Conservation (phyloP, 2,888 invertebrate genomes). For the Rhamnusium bicolor region DNA sequence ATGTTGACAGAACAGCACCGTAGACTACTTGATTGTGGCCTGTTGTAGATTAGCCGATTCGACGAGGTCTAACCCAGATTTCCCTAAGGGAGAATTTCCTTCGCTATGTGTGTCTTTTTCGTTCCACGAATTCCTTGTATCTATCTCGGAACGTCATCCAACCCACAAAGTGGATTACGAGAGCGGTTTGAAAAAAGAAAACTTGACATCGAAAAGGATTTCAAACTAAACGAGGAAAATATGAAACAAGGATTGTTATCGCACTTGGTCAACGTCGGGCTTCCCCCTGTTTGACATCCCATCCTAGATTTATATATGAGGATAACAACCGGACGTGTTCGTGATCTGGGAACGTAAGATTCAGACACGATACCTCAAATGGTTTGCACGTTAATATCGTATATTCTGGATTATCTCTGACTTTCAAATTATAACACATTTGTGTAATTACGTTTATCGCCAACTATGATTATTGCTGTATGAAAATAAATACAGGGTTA, state of each 20-base stretch:
- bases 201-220: conserved; percentile 27
- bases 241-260: conserved; percentile 64
- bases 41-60: conserved; percentile 57
- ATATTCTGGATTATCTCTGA: not conserved
- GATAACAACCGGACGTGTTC: conserved; percentile 63
- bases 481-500: not conserved
- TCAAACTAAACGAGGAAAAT: conserved; percentile 54
- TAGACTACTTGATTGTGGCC: conserved; percentile 51
- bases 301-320: conserved; percentile 63
- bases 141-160: conserved; percentile 45
- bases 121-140: conserved; percentile 49
- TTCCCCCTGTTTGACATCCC: conserved; percentile 62
- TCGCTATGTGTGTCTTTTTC: conserved; percentile 43
- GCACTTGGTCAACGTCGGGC: conserved; percentile 58
- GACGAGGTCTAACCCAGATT: conserved; percentile 56
- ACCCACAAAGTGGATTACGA: conserved; percentile 50
- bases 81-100: conserved; percentile 59
- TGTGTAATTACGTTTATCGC: not conserved
- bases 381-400: not conserved
- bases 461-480: not conserved
- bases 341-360: conserved; percentile 62
- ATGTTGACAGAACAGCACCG: conserved; percentile 43
- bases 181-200: conserved; percentile 18
- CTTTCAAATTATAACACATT: not conserved
- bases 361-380: conserved; percentile 42